Evolutionary conservation across 1,140 invertebrate species (phyloP).

Genomic region (Microplitis mediator): DNA sequence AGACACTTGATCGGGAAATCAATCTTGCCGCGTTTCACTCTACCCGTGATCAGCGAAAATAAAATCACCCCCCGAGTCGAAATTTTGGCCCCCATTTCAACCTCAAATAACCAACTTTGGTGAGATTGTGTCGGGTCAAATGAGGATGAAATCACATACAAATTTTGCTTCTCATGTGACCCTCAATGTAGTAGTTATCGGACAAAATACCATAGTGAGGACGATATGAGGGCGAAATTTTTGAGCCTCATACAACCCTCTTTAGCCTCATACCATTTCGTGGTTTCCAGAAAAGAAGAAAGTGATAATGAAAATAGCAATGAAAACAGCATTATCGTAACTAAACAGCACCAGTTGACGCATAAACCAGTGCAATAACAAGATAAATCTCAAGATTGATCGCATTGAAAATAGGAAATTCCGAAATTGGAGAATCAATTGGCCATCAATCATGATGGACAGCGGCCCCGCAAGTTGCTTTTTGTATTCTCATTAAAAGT

Average conservation of each 20-base stretch:
- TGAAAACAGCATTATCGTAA: slow-evolving; percentile 1
- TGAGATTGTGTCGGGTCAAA: too few species aligned
- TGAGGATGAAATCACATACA: too few species aligned
- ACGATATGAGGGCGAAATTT: too few species aligned
- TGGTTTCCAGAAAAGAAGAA: not conserved
- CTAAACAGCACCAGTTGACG: not conserved
- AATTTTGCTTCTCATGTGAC: too few species aligned
- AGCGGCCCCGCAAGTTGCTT: not conserved
- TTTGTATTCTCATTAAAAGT: slow-evolving; percentile 56
- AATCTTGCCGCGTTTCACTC: not conserved
- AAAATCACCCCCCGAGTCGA: too few species aligned
- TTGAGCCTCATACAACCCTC: too few species aligned
- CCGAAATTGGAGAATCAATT: slow-evolving; percentile 48
- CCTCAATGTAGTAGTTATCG: too few species aligned
- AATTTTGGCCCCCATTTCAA: too few species aligned
- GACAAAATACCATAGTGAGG: too few species aligned
- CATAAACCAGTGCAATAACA: slow-evolving; percentile 17
- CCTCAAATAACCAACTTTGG: too few species aligned
- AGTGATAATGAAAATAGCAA: not conserved
- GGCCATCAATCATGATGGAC: slow-evolving; percentile 53
- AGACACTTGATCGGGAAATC: not conserved
- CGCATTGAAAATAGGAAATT: slow-evolving; percentile 39
- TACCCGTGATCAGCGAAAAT: too few species aligned
- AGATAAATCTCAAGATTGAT: slow-evolving; percentile 39
- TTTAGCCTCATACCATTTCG: too few species aligned